These are phyloP conservation scores for Hippocampus zosterae DNA, from an alignment of 2,113 vertebrate species.

Conservation along the genomic window DNA sequence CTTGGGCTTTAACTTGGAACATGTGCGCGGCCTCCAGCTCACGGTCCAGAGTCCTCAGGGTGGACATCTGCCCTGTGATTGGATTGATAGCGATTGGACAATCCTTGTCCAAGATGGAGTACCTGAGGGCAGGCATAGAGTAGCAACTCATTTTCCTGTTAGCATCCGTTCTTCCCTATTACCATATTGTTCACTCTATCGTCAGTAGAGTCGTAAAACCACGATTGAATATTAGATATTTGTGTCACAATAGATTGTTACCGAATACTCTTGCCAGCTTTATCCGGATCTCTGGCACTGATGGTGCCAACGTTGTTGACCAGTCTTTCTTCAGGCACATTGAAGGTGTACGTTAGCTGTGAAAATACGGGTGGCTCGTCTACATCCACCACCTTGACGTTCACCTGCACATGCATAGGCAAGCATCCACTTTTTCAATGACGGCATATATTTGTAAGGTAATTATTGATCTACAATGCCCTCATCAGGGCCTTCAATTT, in stretches of 20 bases:
- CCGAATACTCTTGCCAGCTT: slow-evolving; percentile 71
- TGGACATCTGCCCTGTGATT: slow-evolving; percentile 71
- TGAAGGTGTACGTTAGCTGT: slow-evolving; percentile 73
- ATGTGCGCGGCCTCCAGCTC: slow-evolving; percentile 77
- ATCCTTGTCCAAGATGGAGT: slow-evolving; percentile 72
- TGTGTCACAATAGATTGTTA: slow-evolving; percentile 34
- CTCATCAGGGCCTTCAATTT: not conserved
- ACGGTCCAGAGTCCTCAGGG: slow-evolving; percentile 80
- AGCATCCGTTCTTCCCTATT: not conserved
- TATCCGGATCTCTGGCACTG: slow-evolving; percentile 80
- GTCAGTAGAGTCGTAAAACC: not conserved
- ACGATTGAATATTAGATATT: not conserved
- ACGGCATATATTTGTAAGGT: not conserved
- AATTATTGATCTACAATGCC: not conserved
- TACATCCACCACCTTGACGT: slow-evolving; percentile 78
- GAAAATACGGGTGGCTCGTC: slow-evolving; percentile 87
- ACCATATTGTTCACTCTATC: not conserved
- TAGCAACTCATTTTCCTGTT: not conserved
- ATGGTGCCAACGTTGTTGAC: slow-evolving; percentile 70
- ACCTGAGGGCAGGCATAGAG: slow-evolving; percentile 68
- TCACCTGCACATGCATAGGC: slow-evolving; percentile 42
- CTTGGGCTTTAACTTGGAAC: slow-evolving; percentile 83
- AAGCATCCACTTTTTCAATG: not conserved
- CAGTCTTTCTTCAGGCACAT: slow-evolving; percentile 70
- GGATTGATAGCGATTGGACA: slow-evolving; percentile 70